Evolutionary conservation across 2,797 vertebrate species (phyloP), one percentile per base, ranked within the genome.

Genomic region (Zenarchopterus dispar): DNA sequence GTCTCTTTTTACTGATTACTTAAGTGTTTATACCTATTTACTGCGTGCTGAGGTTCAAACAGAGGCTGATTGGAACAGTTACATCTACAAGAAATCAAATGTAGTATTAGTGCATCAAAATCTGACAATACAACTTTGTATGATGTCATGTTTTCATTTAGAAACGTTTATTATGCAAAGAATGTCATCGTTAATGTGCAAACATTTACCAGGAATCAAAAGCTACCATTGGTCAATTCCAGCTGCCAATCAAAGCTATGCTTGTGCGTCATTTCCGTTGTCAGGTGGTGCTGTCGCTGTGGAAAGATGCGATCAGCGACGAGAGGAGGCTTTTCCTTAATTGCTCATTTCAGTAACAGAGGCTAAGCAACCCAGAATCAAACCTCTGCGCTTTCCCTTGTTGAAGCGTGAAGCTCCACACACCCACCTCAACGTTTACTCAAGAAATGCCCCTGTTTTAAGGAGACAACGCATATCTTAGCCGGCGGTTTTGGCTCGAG

Each of bases 251-350:
- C 93, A 91, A 55, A 41, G 1, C 2, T 62, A 8, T 15, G 7
- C 9, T 4, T 82, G 85, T 95, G 94, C 97, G 96, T 97, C 95
- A 97, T 88, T 94, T 98, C 96, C 96, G 96, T 95, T 96, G 96
- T 96, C 95, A 97, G 96, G 96, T 95, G 96, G 96, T 83, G 94
- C 89, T 94, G 91, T 91, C 84, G 93, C 92, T 93, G 93, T 95
- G 94, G 94, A 95, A 94, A 94, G 93, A 95, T 94, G 94, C 93
- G 92, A 93, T 94, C 93, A 93, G 94, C 82, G 81, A 76, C 65
- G 86, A 90, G 83, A 89, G 87, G 87, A 93, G 92, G 87, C 90
- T 93, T 92, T 92, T 93, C 90, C 90, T 84, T 90, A 91, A 91
- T 87, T 89, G 89, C 90, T 92, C 85, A 82, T 90, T 88, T 91